Base-by-base conservation (phyloP, 2,888 invertebrate genomes). In the Cheiracanthium punctorium region DNA sequence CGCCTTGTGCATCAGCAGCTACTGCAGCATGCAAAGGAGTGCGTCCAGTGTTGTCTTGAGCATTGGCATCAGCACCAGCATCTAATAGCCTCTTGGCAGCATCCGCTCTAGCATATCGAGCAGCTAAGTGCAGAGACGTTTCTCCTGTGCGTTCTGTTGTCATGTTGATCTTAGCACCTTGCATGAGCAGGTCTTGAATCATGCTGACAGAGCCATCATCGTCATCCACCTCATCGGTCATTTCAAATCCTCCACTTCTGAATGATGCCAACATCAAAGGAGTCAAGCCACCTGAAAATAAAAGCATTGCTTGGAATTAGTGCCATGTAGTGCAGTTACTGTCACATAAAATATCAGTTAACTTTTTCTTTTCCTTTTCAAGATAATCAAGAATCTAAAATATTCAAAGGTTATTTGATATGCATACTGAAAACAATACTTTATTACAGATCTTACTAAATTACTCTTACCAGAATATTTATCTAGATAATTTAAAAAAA, bases 11-110 rank as follows among this genome's bases (percentile, higher is more conserved):
- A 91, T 98, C 98, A 0, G 98, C 97, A 0, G 98, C 98, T 0
- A 98, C 97, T 0, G 98, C 98, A 0, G 98, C 96, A 91, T 98
- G 98, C 0, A 98, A 91, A 0, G 98, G 98, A 0, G 98, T 98
- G 20, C 98, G 93, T 0, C 98, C 98, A 0, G 97, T 97, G 91
- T 96, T 96, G 92, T 98, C 98, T 91, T 96, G 96, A 0, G 96
- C 96, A 91, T 98, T 98, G 0, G 97, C 97, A 91, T 98, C 98
- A 0, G 98, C 98, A 0, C 98, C 98, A 0, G 96, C 96, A 91
- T 98, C 98, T 48, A 98, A 92, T 0, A 98, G 93, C 14, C 96
- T 94, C 91, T 98, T 98, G 0, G 98, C 97, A 0, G 98, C 98
- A 92, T 98, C 98, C 0, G 98, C 96, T 33, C 98, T 93, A 0